These are phyloP conservation scores for Habropoda laboriosa DNA, from an alignment of 1,140 invertebrate species.

Conservation along the genomic window DNA sequence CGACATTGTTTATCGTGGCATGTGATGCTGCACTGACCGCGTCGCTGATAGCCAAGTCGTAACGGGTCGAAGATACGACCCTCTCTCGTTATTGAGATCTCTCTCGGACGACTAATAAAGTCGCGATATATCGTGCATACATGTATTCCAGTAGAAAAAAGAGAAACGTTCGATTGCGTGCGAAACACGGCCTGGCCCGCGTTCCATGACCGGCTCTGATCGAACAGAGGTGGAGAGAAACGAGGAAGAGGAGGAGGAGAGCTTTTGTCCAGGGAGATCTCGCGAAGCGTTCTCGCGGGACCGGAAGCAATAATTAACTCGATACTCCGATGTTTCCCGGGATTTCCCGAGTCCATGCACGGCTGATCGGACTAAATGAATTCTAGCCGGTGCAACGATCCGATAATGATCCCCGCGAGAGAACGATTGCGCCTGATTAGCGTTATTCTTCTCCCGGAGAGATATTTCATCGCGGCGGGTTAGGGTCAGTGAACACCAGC, in stretches of 20 bases:
- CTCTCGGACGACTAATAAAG: no score
- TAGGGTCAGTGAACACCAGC: conserved; percentile 29
- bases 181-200: background rate
- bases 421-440: conserved; percentile 22
- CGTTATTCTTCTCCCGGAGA: background rate
- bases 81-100: conserved; percentile 18
- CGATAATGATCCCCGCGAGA: conserved; percentile 43
- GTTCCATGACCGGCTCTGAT: no score
- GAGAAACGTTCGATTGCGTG: background rate
- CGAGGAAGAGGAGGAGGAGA: no score
- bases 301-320: background rate
- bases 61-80: conserved; percentile 49
- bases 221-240: no score
- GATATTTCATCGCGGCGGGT: conserved; percentile 33
- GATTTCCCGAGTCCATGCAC: conserved; percentile 1
- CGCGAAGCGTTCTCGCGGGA: conserved; percentile 10
- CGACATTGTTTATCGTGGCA: conserved; percentile 59
- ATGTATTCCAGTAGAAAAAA: no score
- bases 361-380: conserved; percentile 4
- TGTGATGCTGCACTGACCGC: conserved; percentile 23
- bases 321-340: background rate
- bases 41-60: conserved; percentile 53
- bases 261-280: background rate
- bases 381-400: conserved; percentile 27
- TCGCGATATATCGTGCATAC: no score